phyloP scores from a whole-genome alignment of 2,888 invertebrate species.

The Oxytorus armatus region DNA sequence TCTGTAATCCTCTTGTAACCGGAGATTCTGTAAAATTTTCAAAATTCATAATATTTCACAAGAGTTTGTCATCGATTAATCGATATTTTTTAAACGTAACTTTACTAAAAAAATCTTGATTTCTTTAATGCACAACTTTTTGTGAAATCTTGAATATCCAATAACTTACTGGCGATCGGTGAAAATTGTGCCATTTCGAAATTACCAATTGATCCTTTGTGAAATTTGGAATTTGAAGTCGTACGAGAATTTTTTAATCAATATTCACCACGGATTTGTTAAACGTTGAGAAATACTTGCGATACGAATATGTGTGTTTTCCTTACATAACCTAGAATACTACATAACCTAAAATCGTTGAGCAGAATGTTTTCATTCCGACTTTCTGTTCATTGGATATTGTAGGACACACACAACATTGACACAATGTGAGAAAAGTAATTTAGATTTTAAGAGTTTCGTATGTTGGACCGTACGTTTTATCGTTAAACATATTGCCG shows the following conservation, averaged over 20 bases:
- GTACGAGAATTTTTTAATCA: neutral
- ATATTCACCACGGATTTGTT: neutral
- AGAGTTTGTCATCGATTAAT: no score
- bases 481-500: neutral
- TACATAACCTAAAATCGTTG: slow-evolving; percentile 38
- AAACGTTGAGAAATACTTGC: neutral
- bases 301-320: neutral
- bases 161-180: slow-evolving; percentile 69
- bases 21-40: slow-evolving; percentile 64
- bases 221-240: neutral
- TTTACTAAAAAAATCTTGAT: no score
- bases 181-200: slow-evolving; percentile 68
- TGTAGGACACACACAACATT: no score
- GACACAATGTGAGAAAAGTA: no score
- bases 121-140: no score
- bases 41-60: no score
- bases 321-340: slow-evolving; percentile 50
- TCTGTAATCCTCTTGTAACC: slow-evolving; percentile 74
- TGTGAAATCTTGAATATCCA: neutral
- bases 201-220: no score
- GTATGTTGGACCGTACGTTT: no score
- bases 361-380: neutral
- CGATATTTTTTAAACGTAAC: no score
- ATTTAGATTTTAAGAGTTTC: no score
- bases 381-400: no score